Evolutionary conservation across 2,888 invertebrate species (phyloP).

Genomic region (Drosophila flavopinicola): DNA sequence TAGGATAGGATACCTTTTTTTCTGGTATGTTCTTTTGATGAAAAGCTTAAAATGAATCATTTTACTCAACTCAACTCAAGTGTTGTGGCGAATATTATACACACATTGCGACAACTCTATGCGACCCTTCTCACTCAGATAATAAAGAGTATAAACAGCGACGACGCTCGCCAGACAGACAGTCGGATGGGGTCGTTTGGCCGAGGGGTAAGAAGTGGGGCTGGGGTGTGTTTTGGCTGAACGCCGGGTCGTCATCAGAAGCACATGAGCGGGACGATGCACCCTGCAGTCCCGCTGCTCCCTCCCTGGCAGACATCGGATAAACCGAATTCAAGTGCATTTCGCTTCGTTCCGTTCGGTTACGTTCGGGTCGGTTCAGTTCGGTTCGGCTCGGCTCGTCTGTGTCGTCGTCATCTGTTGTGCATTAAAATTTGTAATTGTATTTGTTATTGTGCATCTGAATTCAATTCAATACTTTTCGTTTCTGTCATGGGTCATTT

Average conservation of each 20-base stretch:
- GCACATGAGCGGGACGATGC: slow-evolving; percentile 52
- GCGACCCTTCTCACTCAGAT: too few relatives aligned
- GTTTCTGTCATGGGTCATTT: not conserved
- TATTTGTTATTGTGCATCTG: too few relatives aligned
- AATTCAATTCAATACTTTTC: too few relatives aligned
- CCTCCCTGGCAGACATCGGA: not conserved
- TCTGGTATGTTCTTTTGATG: too few relatives aligned
- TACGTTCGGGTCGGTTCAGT: too few relatives aligned
- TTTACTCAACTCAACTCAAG: too few relatives aligned
- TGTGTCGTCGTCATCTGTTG: slow-evolving; percentile 59
- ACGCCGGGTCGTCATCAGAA: slow-evolving; percentile 56
- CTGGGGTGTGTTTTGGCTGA: slow-evolving; percentile 7
- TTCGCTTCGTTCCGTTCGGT: too few relatives aligned
- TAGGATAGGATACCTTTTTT: too few relatives aligned
- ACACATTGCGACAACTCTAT: too few relatives aligned
- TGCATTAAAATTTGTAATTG: slow-evolving; percentile 20
- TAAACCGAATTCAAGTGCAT: slow-evolving; percentile 12
- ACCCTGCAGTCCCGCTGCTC: not conserved
- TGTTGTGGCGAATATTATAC: too few relatives aligned
- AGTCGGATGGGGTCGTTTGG: slow-evolving; percentile 20
- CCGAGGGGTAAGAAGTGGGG: not conserved
- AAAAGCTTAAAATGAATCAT: too few relatives aligned
- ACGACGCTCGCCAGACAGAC: slow-evolving; percentile 53
- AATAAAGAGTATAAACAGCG: slow-evolving; percentile 35
- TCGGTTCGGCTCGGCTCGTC: too few relatives aligned